Evolutionary conservation across 2,113 vertebrate species (phyloP).

Genomic region (rat (Rattus norvegicus)): DNA sequence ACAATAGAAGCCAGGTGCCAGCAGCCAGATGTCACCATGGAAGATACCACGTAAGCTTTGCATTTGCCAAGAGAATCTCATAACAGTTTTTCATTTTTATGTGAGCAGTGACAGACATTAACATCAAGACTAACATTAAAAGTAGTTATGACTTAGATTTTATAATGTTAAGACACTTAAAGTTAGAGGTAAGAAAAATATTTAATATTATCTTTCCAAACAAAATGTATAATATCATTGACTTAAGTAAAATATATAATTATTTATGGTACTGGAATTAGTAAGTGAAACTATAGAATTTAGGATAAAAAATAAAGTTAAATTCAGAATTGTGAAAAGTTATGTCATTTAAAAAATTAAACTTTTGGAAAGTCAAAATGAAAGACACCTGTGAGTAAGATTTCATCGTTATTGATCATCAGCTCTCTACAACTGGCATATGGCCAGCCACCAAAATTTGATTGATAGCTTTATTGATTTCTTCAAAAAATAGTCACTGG

Average conservation of each 20-base stretch:
- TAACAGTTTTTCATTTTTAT: background rate
- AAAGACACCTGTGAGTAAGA: background rate
- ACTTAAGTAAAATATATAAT: background rate
- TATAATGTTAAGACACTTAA: background rate
- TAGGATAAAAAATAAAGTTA: background rate
- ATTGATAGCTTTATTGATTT: background rate
- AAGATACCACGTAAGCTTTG: background rate
- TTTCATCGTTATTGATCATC: background rate
- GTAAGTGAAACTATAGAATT: slow-evolving; percentile 3
- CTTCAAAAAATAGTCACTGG: background rate
- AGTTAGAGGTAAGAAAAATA: background rate
- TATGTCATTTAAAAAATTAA: background rate
- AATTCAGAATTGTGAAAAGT: background rate
- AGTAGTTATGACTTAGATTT: background rate
- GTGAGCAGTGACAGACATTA: background rate
- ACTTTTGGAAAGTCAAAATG: background rate
- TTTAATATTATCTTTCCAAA: background rate
- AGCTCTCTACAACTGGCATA: background rate
- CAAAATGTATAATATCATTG: background rate
- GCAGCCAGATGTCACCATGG: background rate
- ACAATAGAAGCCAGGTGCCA: background rate
- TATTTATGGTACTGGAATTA: background rate
- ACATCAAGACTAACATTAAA: background rate
- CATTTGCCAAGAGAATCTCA: background rate
- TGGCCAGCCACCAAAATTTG: background rate